Evolutionary conservation across 2,113 vertebrate genomes (phyloP), one percentile per base, ranked within the genome.

Genomic region (Puntigrus tetrazona): DNA sequence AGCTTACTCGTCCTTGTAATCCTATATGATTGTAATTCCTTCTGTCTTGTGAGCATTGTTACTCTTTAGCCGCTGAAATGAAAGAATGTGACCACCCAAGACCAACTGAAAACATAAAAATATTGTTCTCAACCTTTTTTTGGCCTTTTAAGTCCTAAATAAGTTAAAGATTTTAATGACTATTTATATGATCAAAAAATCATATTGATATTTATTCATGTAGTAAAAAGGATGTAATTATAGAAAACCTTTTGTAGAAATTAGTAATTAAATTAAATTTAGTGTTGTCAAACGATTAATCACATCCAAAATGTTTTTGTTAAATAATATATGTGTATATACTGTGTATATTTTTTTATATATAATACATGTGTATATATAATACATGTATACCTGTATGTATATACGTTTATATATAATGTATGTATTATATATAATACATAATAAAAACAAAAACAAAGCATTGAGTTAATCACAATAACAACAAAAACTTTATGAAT

Each of bases 1-100:
- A 61, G 57, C 55, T 41, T 79, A 79, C 45, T 52, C 36, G 70
- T 67, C 75, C 47, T 7, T 52, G 50, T 31, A 80, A 47, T 47
- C 29, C 13, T 20, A 29, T 27, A 86, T 86, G 85, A 87, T 83
- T 45, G 80, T 90, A 85, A 89, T 91, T 81, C 85, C 63, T 73
- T 91, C 89, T 90, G 89, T 88, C 88, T 89, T 88, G 65, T 87
- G 29, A 65, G 75, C 57, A 82, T 74, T n/a, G n/a, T n/a, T 45
- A 84, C 43, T 87, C 18, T 52, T 82, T 70, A 45, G 43, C 13
- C 63, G 61, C 78, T 76, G 36, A 65, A 76, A 78, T 76, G 47
- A 65, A 81, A 70, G 13, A n/a, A 43, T 81, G 41, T 52, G 27
- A 38, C 16, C 45, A 31, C 31, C 52, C 43, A 80, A 25, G 47